Base-by-base conservation (phyloP, 2,888 invertebrate genomes). In the Drosophila nigricruria region DNA sequence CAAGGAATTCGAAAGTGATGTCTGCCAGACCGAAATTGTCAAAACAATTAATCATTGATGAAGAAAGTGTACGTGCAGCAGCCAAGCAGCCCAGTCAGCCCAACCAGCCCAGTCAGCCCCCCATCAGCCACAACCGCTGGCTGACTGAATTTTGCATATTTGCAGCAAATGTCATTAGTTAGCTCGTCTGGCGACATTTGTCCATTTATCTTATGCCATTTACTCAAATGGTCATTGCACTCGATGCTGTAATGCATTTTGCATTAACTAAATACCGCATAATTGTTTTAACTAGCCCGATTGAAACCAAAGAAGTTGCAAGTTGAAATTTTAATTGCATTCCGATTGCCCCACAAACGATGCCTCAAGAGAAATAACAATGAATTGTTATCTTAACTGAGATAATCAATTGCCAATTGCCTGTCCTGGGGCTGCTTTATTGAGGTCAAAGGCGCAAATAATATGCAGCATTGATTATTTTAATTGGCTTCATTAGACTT, bases 31-130 rank as follows among this genome's bases (percentile, higher is more conserved):
- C 66, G 70, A 75, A 81, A 85, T 81, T 87, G 87, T 87, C 87
- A 89, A 89, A 87, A 89, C 89, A 87, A 87, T 87, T 87, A 89
- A 87, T 87, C 87, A 87, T 88, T 88, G 87, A 89, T 82, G 82
- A 79, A 88, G 88, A 89, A 89, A 89, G 79, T 84, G 80, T 84
- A 70, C 79, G 81, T 70, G 79, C 64, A 73, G 72, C 73, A 68
- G 70, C 63, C 63, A 59, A 25, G 32, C 36, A 43, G 38, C 8
- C 6, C n/a, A 38, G 38, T 3, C 43, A 42, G 38, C 57, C 59
- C 20, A 70, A 62, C 70, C 67, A 70, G 65, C 70, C 67, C 18
- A 38, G 38, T 10, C 40, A 40, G 10, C 5, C 56, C 30, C 59
- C 50, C 58, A 66, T 18, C 58, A 40, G 16, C 60, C 34, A 12